Base-by-base conservation (phyloP, 1,140 invertebrate species). In the Araneus ventricosus region DNA sequence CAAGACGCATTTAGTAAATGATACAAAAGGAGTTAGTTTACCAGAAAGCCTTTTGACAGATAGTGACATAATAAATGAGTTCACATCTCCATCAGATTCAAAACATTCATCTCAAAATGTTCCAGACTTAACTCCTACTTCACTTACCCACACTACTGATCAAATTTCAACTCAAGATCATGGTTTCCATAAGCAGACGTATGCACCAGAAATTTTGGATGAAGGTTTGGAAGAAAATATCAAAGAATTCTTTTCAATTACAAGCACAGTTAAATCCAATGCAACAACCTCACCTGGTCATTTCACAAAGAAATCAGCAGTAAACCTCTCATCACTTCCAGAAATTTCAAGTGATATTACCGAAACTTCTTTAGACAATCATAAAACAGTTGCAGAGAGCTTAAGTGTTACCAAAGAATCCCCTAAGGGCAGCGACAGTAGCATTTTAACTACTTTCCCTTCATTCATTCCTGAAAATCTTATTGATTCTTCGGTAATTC, bases 401-500 rank as follows among this genome's bases (percentile, higher is more conserved):
- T 17, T 30, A 70, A 14, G 14, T 37, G 17, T 20, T 34, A 37
- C 70, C 4, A 30, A 37, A 75, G 17, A 37, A 34, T 37, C 70
- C 20, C 20, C 37, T 1, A 20, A 34, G 6, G 17, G 17, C 20
- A 37, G 30, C 17, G 17, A 0, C 27, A 30, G 7, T 24, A 84
- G n/a, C 10, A 30, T 84, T 52, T n/a, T 41, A 27, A 84, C n/a
- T 5, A 57, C 14, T 5, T n/a, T 41, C 10, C 24, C 82, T 22
- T 14, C 30, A 84, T 45, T 84, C 14, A 84, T 84, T 10, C n/a
- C 82, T 24, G 82, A 57, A 84, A 84, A 84, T 84, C 82, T 84
- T 84, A n/a, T 82, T 20, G 37, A 30, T n/a, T 27, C 10, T 27
- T 30, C 63, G 7, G 27, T 27, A 67, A 27, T 67, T 67, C 10